Conservation (phyloP, 64 coral and sea anemone species). For the Pocillopora verrucosa region DNA sequence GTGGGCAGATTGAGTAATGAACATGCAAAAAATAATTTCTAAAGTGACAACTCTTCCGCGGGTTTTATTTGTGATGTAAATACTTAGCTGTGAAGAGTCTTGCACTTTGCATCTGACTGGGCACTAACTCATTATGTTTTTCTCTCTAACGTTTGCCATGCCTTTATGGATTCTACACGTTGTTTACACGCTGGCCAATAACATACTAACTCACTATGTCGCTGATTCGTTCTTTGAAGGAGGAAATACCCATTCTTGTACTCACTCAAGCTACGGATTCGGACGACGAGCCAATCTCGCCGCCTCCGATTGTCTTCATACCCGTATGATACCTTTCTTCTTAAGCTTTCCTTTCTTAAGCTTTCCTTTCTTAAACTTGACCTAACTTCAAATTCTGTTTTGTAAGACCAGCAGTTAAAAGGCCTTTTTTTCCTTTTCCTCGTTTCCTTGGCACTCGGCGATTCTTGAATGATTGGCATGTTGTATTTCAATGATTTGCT, state of each 20-base stretch:
- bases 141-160: background rate
- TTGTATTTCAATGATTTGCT: too few species aligned
- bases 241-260: slow-evolving; percentile 32
- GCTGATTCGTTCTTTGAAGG: slow-evolving; percentile 18
- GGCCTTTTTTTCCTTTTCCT: background rate
- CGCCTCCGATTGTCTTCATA: slow-evolving; percentile 2
- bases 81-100: background rate
- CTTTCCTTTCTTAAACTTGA: background rate
- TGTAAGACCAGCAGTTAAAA: background rate
- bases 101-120: background rate
- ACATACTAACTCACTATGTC: background rate
- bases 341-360: background rate
- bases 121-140: background rate
- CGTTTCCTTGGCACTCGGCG: background rate
- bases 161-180: background rate
- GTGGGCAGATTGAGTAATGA: too few species aligned
- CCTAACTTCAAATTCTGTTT: background rate
- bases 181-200: background rate
- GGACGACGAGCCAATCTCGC: background rate
- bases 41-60: too few species aligned
- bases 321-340: background rate
- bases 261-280: slow-evolving; percentile 19
- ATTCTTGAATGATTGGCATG: too few species aligned
- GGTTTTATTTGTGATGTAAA: too few species aligned
- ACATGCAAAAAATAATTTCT: too few species aligned